Percentiles rank a stretch among this genome's conserved stretches.
These are phyloP conservation scores for Maniola jurtina DNA, from an alignment of 1,140 invertebrate genomes.

Conservation along the genomic window DNA sequence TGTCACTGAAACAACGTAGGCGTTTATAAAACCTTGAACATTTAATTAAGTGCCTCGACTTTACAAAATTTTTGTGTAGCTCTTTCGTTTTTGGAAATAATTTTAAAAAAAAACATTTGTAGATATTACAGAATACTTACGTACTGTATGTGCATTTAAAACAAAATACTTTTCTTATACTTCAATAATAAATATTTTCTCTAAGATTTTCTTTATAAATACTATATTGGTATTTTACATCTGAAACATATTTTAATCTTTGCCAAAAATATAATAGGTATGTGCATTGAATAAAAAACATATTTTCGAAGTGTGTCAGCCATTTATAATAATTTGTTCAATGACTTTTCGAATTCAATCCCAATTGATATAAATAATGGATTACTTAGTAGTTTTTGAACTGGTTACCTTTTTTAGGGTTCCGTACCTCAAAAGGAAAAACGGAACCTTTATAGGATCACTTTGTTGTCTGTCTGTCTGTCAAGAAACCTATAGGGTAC, in stretches of 20 bases:
- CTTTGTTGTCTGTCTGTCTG: no score
- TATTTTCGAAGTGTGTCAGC: background rate
- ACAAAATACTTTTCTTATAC: no score
- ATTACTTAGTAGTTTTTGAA: background rate
- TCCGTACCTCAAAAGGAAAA: no score
- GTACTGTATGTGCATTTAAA: no score
- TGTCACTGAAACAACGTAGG: no score
- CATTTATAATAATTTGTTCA: slow-evolving; percentile 5
- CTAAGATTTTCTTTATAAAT: no score
- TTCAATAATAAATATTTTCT: no score
- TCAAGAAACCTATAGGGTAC: no score
- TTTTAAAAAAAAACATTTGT: background rate
- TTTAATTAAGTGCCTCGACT: background rate
- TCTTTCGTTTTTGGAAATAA: background rate
- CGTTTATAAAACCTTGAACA: background rate
- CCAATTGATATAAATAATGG: background rate
- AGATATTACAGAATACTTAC: no score
- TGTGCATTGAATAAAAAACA: background rate
- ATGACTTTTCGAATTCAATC: background rate
- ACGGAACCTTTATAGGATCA: no score
- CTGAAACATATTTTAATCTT: background rate
- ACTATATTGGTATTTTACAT: background rate
- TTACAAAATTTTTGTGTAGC: background rate
- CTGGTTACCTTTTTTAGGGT: no score
- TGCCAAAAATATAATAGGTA: background rate